A percentile compares a stretch with the other conserved stretches of the same genome.
These are phyloP conservation scores for Mus caroli DNA, from an alignment of 2,797 vertebrate genomes.

Conservation along the genomic window DNA sequence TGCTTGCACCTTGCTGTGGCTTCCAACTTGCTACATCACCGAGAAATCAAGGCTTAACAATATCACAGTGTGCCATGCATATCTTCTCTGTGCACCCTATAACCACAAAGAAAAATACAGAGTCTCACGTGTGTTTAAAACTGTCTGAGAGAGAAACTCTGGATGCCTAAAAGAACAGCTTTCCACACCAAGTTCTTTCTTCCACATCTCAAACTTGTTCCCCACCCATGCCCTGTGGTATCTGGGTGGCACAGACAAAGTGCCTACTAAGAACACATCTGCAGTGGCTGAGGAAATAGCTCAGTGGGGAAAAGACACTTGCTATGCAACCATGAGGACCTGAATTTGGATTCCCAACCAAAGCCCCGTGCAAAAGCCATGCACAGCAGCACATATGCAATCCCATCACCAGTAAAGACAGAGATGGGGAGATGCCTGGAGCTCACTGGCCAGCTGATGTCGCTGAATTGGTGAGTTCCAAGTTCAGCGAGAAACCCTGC, in stretches of 20 bases:
- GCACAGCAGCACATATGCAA: not conserved
- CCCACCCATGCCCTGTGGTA: no score
- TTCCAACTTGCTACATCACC: not conserved
- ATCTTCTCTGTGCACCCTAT: not conserved
- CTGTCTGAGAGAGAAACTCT: not conserved
- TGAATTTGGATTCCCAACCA: not conserved
- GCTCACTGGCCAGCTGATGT: not conserved
- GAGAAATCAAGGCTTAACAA: not conserved
- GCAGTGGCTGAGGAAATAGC: not conserved
- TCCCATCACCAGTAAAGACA: not conserved
- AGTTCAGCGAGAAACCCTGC: not conserved
- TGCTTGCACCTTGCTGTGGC: not conserved
- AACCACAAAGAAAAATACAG: not conserved
- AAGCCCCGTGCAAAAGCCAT: no score
- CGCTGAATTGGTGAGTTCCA: not conserved
- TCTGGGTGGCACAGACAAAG: not conserved
- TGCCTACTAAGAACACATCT: not conserved
- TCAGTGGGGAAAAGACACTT: not conserved
- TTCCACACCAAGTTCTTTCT: not conserved
- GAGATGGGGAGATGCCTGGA: not conserved
- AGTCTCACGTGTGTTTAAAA: not conserved
- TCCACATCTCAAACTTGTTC: not conserved
- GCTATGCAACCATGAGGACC: not conserved
- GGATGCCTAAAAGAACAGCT: not conserved
- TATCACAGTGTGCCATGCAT: not conserved